Evolutionary conservation across 2,797 vertebrate species (phyloP), one percentile per base, ranked within the genome.

Genomic region (Neosilurus hyrtlii): DNA sequence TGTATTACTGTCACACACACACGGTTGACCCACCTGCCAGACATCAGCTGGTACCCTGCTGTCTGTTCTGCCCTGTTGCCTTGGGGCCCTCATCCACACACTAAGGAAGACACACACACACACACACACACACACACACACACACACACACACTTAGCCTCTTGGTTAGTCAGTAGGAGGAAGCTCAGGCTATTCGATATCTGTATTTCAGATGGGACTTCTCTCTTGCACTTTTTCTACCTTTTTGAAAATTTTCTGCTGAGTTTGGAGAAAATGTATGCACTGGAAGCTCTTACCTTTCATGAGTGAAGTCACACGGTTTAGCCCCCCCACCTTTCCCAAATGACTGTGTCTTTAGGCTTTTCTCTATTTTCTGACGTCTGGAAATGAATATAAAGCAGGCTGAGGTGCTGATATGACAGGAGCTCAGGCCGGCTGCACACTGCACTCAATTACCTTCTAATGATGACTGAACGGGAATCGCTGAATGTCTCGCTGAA

Each of bases 1-100:
- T 89, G 89, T 89, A 90, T 93, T 91, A 91, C 83, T 86, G 88
- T 94, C n/a, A n/a, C 91, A 92, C 91, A 88, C 49, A 78, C 83
- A 88, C 73, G 83, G 54, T 86, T 92, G 90, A 92, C 93, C 92
- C 84, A 84, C 75, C 87, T 87, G 88, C 88, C 90, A 90, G 90
- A 89, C 90, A 93, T 91, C 92, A 92, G 83, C 77, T 4, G 0
- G 51, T 70, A 78, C 54, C 72, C 73, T 76, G 79, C 81, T 77
- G 57, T 86, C 57, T 20, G 15, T 79, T 57, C 70, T 78, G 62
- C 79, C 81, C 65, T 82, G 72, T 79, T 78, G 54, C 83, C 81
- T 56, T 63, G 66, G 81, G 63, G 82, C 49, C 71, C 75, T 52
- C 43, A 72, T 52, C 6, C 22, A 81, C 37, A 63, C 37, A 63